Percentiles rank a stretch among this genome's conserved stretches.
Evolutionary conservation across 2,113 vertebrate species (phyloP).

Genomic region (Scopus umbretta): DNA sequence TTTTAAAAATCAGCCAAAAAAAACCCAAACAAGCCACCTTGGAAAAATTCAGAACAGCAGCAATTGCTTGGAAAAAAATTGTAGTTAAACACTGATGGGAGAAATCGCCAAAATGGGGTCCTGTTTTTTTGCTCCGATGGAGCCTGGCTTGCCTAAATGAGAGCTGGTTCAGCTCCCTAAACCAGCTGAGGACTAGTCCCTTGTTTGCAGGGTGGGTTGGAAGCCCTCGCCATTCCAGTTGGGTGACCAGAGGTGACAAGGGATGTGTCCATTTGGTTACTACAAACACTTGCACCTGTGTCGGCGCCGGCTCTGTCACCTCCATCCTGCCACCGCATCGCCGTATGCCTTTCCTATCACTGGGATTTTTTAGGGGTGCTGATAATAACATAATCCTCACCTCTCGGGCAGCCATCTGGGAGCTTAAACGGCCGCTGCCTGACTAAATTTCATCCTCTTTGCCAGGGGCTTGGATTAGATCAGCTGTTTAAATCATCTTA

Average conservation of each 20-base stretch:
- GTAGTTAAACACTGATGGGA: not conserved
- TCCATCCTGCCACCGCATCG: rapidly evolving
- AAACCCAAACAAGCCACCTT: no score
- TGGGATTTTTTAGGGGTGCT: not conserved
- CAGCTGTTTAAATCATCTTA: slow-evolving; percentile 3
- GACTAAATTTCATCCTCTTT: not conserved
- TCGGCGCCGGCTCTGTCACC: rapidly evolving
- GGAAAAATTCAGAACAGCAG: not conserved
- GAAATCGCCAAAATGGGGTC: not conserved
- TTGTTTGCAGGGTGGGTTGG: not conserved
- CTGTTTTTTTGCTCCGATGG: rapidly evolving
- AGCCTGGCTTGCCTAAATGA: not conserved
- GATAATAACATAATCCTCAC: not conserved
- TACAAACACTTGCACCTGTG: no score
- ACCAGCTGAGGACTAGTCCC: not conserved
- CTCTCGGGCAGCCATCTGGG: slow-evolving; percentile 21
- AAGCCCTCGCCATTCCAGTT: rapidly evolving
- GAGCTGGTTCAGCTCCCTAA: not conserved
- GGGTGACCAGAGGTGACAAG: not conserved
- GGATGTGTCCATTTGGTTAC: rapidly evolving
- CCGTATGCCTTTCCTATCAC: rapidly evolving
- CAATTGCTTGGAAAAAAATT: not conserved
- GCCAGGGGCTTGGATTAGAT: slow-evolving; percentile 21
- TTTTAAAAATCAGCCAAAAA: no score
- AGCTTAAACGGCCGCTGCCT: not conserved